phyloP scores from a whole-genome alignment of 2,113 vertebrate species.

The Platycercus adscitus region DNA sequence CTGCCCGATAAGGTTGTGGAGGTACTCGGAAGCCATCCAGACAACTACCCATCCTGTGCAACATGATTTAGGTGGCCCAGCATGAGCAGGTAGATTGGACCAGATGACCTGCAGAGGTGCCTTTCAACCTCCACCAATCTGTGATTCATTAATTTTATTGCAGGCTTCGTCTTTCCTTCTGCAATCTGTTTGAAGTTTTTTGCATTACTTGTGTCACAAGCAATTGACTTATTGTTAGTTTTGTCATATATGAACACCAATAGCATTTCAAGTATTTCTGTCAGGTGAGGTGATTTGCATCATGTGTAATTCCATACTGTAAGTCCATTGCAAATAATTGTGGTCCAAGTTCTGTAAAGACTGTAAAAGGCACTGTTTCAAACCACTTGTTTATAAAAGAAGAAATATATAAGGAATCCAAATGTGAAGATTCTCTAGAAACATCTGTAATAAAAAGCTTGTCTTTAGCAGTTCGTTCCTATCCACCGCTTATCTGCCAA shows the following conservation, averaged over 20 bases:
- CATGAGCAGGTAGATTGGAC: neutral
- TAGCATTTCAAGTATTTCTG: neutral
- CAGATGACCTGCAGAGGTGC: neutral
- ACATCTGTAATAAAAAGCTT: neutral
- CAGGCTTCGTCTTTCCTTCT: neutral
- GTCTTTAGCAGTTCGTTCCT: neutral
- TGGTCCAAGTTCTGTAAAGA: neutral
- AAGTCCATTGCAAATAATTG: neutral
- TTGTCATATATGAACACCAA: neutral
- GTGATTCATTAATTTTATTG: neutral
- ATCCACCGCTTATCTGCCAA: neutral
- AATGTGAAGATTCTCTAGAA: neutral
- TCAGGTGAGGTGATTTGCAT: neutral
- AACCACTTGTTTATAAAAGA: neutral
- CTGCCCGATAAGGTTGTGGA: neutral
- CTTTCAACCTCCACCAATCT: neutral
- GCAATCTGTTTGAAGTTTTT: neutral
- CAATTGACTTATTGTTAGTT: neutral
- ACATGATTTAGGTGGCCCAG: neutral
- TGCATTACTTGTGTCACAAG: neutral
- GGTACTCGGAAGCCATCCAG: neutral
- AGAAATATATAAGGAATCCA: neutral
- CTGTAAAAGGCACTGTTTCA: neutral
- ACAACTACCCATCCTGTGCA: neutral
- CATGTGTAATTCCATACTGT: neutral